Conservation (phyloP, 2,888 invertebrate genomes). For the Drosophila diplacantha region DNA sequence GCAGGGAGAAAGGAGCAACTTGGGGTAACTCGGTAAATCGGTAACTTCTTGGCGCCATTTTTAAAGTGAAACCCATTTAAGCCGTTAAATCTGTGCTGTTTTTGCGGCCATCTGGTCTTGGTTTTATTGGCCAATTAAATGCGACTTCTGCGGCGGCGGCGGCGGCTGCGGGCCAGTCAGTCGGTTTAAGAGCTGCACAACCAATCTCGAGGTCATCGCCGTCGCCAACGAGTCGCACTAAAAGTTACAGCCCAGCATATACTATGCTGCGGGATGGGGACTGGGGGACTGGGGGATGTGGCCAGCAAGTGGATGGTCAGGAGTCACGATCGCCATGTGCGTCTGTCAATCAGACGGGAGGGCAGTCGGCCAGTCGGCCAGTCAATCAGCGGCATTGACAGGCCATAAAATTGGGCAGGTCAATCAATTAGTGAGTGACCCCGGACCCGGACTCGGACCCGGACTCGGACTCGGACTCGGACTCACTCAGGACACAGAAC, state of each 20-base stretch:
- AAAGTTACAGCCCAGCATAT: constrained; percentile 27
- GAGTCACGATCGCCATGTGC: constrained; percentile 10
- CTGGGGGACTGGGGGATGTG: no score
- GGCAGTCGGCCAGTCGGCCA: constrained; percentile 37
- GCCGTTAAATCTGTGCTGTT: neutral
- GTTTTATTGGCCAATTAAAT: constrained; percentile 36
- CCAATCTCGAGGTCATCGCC: constrained; percentile 32
- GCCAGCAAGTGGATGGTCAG: neutral
- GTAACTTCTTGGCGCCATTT: constrained; percentile 6
- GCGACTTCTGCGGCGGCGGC: constrained; percentile 10
- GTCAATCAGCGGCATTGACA: constrained; percentile 49
- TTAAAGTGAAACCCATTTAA: constrained; percentile 24
- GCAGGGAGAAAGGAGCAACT: neutral
- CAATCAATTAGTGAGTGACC: constrained; percentile 55
- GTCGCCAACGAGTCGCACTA: constrained; percentile 27
- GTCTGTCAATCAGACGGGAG: constrained; percentile 35
- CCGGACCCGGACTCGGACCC: neutral
- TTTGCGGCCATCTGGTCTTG: constrained; percentile 8
- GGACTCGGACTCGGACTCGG: neutral
- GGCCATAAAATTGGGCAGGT: constrained; percentile 45
- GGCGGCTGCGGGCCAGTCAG: constrained; percentile 7
- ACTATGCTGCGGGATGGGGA: neutral
- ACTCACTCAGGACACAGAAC: neutral
- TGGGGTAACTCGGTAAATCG: neutral
- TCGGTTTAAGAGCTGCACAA: constrained; percentile 30